Base-by-base conservation (phyloP, 1,140 invertebrate genomes). In the Calliopsis andreniformis region DNA sequence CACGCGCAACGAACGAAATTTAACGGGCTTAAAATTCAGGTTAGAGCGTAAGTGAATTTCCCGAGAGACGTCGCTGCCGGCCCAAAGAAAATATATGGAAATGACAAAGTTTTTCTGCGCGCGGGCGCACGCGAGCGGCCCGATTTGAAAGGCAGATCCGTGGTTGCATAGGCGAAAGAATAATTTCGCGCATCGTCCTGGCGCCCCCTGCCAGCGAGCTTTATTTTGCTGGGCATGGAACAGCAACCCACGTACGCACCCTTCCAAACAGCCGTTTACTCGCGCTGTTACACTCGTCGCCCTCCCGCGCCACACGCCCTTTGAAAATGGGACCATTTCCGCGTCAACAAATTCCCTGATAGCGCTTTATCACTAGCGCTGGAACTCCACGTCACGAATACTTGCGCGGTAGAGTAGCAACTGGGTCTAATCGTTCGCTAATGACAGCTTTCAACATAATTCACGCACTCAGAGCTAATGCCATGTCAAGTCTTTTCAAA, bases 141-240 rank as follows among this genome's bases (percentile, higher is more conserved):
- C 78, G 70, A 85, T 86, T 86, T 85, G 76, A 85, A 86, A 84
- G 73, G 85, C 78, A 86, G 79, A 86, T 85, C n/a, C 68, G 59
- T 35, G 64, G 42, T 79, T 35, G 66, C 59, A 56, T 72, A 61
- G 67, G 61, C 59, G 79, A 58, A 79, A 84, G 66, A 82, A 85
- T 84, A 85, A 86, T 82, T 78, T 82, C 32, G 35, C 42, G 53
- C 53, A 55, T 79, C 70, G 53, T 56, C 20, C 62, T 47, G 32
- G 0, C 35, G 25, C 30, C 47, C 32, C 42, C 39, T 45, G 47
- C 32, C 58, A n/a, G 42, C 56, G 45, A 45, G 43, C 56, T 71
- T 63, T 62, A 71, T 71, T 63, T 63, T 18, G 25, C 32, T 10
- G 43, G n/a, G 35, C 30, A 16, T 8, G 42, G 5, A 30, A n/a